A percentile compares a stretch with the other conserved stretches of the same genome.
Evolutionary conservation across 1,140 invertebrate species (phyloP).

Genomic region (Lasaia peninsularis): DNA sequence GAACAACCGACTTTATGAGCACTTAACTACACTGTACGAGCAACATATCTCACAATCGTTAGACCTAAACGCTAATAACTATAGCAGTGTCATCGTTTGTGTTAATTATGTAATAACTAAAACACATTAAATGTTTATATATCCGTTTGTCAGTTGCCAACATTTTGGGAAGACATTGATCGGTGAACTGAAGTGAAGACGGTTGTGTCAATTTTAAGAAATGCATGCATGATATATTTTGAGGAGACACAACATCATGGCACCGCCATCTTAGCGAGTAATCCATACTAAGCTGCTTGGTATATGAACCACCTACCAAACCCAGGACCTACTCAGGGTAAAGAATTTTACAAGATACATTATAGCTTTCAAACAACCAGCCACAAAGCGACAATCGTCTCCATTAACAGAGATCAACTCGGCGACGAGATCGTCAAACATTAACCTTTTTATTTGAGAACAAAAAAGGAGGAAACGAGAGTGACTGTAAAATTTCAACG

Average conservation of each 20-base stretch:
- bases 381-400: background rate
- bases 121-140: background rate
- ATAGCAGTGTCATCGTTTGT: background rate
- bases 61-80: background rate
- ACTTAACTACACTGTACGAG: background rate
- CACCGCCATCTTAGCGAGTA: too few relatives aligned
- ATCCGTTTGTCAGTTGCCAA: background rate
- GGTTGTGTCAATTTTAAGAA: background rate
- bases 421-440: conserved; percentile 1
- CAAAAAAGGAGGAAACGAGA: conserved; percentile 52
- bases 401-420: background rate
- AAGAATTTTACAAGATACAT: background rate
- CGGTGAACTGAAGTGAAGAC: background rate
- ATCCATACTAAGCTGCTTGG: too few relatives aligned
- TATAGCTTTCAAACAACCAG: background rate
- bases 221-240: too few relatives aligned
- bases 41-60: background rate
- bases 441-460: conserved; percentile 28
- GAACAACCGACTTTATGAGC: background rate
- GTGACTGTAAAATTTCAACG: conserved; percentile 71
- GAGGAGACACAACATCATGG: too few relatives aligned
- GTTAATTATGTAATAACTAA: background rate
- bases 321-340: background rate
- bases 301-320: too few relatives aligned
- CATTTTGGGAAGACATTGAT: too few relatives aligned